Evolutionary conservation across 1,140 invertebrate genomes (phyloP).

Genomic region (Drosophila repletoides): DNA sequence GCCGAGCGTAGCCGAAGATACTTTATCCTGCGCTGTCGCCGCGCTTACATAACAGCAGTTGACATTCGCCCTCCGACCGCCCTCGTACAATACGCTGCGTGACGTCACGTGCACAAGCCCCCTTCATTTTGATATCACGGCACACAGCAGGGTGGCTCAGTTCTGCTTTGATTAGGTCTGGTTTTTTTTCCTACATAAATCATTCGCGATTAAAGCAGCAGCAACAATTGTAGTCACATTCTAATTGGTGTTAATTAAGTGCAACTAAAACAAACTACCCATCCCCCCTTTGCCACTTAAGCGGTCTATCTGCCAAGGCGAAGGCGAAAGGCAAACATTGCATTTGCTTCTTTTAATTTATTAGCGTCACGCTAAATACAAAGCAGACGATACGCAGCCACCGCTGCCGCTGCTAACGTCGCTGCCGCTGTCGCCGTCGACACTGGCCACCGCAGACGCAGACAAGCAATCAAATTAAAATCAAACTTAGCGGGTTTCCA

Average conservation of each 20-base stretch:
- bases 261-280: neutral
- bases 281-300: neutral
- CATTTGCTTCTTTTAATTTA: conserved; percentile 54
- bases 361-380: conserved; percentile 66
- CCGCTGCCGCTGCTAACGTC: neutral
- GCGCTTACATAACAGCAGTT: conserved; percentile 54
- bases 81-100: conserved; percentile 21
- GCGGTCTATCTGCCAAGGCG: too few relatives aligned
- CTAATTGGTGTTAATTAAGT: conserved; percentile 65
- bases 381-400: conserved; percentile 46
- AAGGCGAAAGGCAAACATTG: neutral
- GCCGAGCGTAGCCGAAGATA: neutral
- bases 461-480: conserved; percentile 66
- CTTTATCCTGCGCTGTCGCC: conserved; percentile 34
- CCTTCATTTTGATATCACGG: conserved; percentile 10
- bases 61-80: neutral
- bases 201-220: conserved; percentile 28
- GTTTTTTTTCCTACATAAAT: conserved; percentile 6
- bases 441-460: neutral
- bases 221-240: neutral
- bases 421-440: neutral
- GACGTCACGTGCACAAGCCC: conserved; percentile 53
- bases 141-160: neutral
- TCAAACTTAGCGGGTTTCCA: conserved; percentile 75
- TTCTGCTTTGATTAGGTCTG: conserved; percentile 18